Percentiles rank a stretch among this genome's conserved stretches.
These are phyloP conservation scores for Poeciliopsis infans DNA, from an alignment of 2,797 vertebrate genomes.

Conservation along the genomic window DNA sequence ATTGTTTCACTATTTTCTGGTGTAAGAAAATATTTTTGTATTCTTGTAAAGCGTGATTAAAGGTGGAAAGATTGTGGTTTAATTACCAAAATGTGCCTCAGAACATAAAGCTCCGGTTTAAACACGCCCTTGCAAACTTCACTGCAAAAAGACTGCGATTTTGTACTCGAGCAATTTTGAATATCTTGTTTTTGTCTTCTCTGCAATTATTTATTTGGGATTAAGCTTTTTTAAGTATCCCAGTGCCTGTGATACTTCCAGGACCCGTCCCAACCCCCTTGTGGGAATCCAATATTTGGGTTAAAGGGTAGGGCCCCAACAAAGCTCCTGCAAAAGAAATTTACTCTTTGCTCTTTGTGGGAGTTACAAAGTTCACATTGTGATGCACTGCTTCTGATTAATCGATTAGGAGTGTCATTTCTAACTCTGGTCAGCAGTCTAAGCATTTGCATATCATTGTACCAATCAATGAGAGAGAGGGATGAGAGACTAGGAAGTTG, in stretches of 20 bases:
- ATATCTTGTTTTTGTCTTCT: not conserved
- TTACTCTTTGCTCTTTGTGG: constrained; percentile 59
- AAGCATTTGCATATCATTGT: constrained; percentile 69
- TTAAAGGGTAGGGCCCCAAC: constrained; percentile 23
- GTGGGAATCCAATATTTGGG: constrained; percentile 61
- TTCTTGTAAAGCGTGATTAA: no score
- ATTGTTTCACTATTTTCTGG: not conserved
- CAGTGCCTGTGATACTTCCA: no score
- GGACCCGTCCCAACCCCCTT: constrained; percentile 9
- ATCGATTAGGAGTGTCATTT: constrained; percentile 62
- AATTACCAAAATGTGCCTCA: no score
- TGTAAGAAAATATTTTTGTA: not conserved
- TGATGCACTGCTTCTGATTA: constrained; percentile 59
- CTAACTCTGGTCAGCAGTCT: constrained; percentile 18
- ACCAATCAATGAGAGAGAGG: constrained; percentile 34
- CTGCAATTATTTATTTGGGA: not conserved
- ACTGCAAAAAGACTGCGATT: no score
- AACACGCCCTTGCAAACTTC: no score
- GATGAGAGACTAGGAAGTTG: constrained; percentile 44
- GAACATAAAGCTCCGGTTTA: no score
- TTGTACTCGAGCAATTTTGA: no score
- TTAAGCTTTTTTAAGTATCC: constrained; percentile 12
- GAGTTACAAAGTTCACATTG: constrained; percentile 48
- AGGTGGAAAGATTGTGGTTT: no score
- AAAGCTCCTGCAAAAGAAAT: constrained; percentile 45